Evolutionary conservation across 37 sponge, comb jelly and placozoan species (phyloP), one percentile per base, ranked within the genome.

Genomic region (Spongilla lacustris): DNA sequence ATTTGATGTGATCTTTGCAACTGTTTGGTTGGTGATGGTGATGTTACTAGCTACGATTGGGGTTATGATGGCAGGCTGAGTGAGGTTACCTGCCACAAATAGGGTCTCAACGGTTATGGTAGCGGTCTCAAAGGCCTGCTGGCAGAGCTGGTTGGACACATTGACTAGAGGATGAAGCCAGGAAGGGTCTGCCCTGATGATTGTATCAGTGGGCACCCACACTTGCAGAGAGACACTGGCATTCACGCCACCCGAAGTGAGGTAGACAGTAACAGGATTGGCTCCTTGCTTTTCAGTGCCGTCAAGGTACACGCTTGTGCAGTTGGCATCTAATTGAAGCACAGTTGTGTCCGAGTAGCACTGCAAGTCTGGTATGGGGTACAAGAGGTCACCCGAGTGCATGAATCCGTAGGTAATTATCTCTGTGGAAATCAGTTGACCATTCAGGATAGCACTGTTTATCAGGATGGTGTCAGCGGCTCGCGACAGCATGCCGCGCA

Each of bases 401-500:
- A 77, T 68, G 21, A 90, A 70, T 17, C 91, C 91, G 68, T 76
- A 33, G 33, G 46, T 29, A 4, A 22, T 74, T 6, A 93, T 29
- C n/a, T 31, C 28, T 2, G 35, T 41, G 10, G 70, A 37, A 2
- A 87, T 77, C 3, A 11, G 14, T 48, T 75, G 37, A 24, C 82
- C 85, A 77, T 80, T 87, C 48, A 93, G 85, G 19, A 22, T 32
- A 67, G 91, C 91, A 22, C 91, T 86, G 81, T 93, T 93, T 41
- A 93, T 77, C 0, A 93, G 66, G 24, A 66, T 21, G 30, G 79
- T 30, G 41, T 25, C 32, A 22, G 75, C 24, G 34, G 91, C 76
- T 46, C 74, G 87, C 10, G 87, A 13, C 67, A 85, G 87, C 38
- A 91, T 23, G 68, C 46, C 73, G 0, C 33, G 35, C 0, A 85